Percentiles rank a stretch among this genome's conserved stretches.
phyloP scores from a whole-genome alignment of 1,140 invertebrate species.

The Diorhabda sublineata region DNA sequence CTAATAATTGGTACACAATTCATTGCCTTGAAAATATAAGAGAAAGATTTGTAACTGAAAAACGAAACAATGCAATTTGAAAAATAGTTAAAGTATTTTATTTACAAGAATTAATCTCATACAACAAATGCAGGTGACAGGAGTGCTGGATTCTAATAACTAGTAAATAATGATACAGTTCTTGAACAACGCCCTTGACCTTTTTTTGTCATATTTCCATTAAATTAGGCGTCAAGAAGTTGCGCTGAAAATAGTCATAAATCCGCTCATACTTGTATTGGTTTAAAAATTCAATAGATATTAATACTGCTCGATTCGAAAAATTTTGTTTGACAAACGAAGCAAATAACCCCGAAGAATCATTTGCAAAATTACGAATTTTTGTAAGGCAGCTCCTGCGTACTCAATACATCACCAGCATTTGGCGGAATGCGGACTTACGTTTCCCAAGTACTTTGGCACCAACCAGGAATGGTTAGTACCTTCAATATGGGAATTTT shows the following conservation, averaged over 20 bases:
- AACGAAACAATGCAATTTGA: constrained; percentile 35
- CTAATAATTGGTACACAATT: constrained; percentile 17
- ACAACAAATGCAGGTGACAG: constrained; percentile 35
- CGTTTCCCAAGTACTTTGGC: constrained; percentile 11
- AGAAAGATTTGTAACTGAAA: constrained; percentile 16
- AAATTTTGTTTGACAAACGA: no score
- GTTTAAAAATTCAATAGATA: no score
- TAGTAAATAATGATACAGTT: constrained; percentile 18
- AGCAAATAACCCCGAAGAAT: no score
- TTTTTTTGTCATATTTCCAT: no score
- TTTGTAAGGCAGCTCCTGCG: constrained; percentile 1
- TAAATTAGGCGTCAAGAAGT: no score
- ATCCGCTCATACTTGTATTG: no score
- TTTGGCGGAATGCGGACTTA: constrained; percentile 14
- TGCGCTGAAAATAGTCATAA: no score
- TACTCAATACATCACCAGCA: constrained; percentile 14
- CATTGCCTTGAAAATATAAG: constrained; percentile 13
- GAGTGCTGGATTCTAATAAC: constrained; percentile 31
- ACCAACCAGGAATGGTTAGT: constrained; percentile 9
- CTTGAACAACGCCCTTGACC: neutral
- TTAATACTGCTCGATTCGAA: no score
- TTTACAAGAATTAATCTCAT: constrained; percentile 33
- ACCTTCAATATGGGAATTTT: constrained; percentile 3
- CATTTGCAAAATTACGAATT: no score
- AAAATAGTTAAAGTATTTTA: constrained; percentile 38